Conservation (phyloP, 2,888 invertebrate species). For the Myathropa florea region DNA sequence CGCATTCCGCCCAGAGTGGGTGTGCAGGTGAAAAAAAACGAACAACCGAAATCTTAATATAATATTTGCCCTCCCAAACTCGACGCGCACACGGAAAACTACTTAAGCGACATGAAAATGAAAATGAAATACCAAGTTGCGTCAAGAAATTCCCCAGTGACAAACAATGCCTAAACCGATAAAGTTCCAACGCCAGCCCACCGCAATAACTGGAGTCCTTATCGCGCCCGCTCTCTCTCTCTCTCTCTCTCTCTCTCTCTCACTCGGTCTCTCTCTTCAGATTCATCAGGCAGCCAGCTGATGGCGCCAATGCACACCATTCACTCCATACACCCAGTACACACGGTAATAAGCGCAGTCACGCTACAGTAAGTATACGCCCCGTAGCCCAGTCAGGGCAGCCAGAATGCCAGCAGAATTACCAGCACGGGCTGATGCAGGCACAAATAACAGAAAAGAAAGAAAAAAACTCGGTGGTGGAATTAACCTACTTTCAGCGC, state of each 20-base stretch:
- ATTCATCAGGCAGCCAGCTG: slow-evolving; percentile 18
- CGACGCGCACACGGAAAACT: slow-evolving; percentile 37
- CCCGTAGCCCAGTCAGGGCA: slow-evolving; percentile 57
- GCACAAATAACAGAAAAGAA: slow-evolving; percentile 7
- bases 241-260: neutral
- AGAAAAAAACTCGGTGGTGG: slow-evolving; percentile 9
- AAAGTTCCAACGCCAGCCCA: neutral
- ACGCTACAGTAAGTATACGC: slow-evolving; percentile 68
- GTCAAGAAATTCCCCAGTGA: slow-evolving; percentile 43
- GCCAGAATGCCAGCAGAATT: slow-evolving; percentile 3
- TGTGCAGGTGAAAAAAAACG: neutral
- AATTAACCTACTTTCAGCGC: slow-evolving; percentile 66
- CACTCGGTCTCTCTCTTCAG: neutral
- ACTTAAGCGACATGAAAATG: slow-evolving; percentile 59
- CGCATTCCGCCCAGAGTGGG: neutral
- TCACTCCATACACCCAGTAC: neutral
- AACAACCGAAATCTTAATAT: neutral
- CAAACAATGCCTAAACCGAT: slow-evolving; percentile 47
- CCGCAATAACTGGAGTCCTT: neutral
- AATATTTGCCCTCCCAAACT: slow-evolving; percentile 12
- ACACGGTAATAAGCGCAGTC: slow-evolving; percentile 58
- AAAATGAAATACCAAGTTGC: slow-evolving; percentile 50
- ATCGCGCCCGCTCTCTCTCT: neutral
- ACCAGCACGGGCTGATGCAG: neutral
- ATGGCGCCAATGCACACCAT: slow-evolving; percentile 67